Evolutionary conservation across 2,113 vertebrate genomes (phyloP).

Genomic region (Gopherus flavomarginatus): DNA sequence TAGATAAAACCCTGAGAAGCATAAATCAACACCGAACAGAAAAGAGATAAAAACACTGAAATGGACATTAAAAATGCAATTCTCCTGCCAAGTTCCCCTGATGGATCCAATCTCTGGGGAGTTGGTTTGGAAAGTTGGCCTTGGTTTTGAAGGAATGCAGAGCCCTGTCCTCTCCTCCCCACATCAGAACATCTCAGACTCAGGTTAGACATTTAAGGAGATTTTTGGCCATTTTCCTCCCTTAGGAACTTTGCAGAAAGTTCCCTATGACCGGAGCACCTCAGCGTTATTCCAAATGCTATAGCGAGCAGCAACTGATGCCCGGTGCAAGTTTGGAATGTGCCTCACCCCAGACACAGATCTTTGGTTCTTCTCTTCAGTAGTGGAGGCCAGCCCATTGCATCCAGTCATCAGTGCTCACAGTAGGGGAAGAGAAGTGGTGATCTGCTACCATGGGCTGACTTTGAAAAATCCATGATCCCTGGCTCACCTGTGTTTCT

Average conservation of each 20-base stretch:
- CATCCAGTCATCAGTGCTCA: not conserved
- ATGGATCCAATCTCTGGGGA: not conserved
- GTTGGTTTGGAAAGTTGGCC: not conserved
- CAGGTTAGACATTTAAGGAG: conserved; percentile 6
- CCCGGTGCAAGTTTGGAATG: not conserved
- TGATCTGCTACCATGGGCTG: not conserved
- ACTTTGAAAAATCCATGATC: not conserved
- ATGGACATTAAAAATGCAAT: conserved; percentile 45
- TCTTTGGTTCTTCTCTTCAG: not conserved
- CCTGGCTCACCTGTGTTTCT: not conserved
- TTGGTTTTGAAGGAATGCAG: conserved; percentile 4
- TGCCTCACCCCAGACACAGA: not conserved
- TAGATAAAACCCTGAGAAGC: conserved; percentile 60
- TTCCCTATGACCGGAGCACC: not conserved
- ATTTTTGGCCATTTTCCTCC: not conserved
- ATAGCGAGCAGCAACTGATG: not conserved
- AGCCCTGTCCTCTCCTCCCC: not conserved
- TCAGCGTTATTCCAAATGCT: not conserved
- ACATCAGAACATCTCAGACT: not conserved
- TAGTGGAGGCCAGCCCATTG: not conserved
- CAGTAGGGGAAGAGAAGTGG: not conserved
- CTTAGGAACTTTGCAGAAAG: not conserved
- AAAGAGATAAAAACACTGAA: conserved; percentile 46
- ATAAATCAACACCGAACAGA: conserved; percentile 40
- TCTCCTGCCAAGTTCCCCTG: not conserved